Evolutionary conservation across 2,888 invertebrate genomes (phyloP).

Genomic region (Lamellibrachia columna): DNA sequence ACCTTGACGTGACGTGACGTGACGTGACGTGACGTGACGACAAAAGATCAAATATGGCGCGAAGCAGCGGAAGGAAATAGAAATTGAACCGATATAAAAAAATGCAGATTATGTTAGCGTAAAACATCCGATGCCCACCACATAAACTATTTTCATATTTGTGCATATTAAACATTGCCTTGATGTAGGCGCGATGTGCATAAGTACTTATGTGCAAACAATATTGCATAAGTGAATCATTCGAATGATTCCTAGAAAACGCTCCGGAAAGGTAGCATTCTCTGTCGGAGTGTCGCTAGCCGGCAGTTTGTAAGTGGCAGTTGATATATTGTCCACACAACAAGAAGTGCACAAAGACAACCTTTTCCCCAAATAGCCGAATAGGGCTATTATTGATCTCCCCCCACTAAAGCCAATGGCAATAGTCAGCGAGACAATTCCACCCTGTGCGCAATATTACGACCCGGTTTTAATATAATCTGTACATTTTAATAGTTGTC

Average conservation of each 20-base stretch:
- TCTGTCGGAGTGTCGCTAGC: background rate
- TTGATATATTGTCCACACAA: background rate
- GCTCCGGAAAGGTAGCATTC: background rate
- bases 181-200: background rate
- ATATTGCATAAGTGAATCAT: background rate
- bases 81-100: background rate
- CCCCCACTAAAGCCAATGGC: too few relatives aligned
- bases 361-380: too few relatives aligned
- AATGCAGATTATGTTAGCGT: background rate
- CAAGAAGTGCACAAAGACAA: too few relatives aligned
- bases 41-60: background rate
- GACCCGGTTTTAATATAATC: too few relatives aligned
- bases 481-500: too few relatives aligned
- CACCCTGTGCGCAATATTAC: too few relatives aligned
- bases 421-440: too few relatives aligned
- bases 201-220: background rate
- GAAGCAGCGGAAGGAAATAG: background rate
- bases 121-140: background rate
- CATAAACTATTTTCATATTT: background rate
- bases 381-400: too few relatives aligned
- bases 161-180: background rate
- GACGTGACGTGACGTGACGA: background rate
- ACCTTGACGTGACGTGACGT: background rate
- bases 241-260: background rate
- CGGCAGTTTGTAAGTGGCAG: background rate